These are phyloP conservation scores for Symphodus melops DNA, from an alignment of 2,113 vertebrate genomes.

Conservation along the genomic window DNA sequence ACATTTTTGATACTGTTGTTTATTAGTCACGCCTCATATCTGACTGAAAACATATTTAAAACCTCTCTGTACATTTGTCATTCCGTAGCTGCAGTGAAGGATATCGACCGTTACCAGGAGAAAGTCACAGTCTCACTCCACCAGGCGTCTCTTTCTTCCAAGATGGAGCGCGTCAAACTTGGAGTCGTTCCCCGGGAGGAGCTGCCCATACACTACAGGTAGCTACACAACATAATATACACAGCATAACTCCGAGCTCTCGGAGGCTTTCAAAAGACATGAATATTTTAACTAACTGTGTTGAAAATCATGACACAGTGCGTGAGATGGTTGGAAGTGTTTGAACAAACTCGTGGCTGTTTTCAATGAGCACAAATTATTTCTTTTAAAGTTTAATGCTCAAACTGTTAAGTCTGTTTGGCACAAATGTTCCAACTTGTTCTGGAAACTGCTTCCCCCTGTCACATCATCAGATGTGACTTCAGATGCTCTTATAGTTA, in stretches of 20 bases:
- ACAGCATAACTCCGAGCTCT: not conserved
- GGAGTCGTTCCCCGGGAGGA: slow-evolving; percentile 93
- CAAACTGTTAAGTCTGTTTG: too few species aligned
- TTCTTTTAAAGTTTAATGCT: too few species aligned
- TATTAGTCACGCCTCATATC: not conserved
- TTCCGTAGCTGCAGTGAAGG: slow-evolving; percentile 91
- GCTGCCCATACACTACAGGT: slow-evolving; percentile 93
- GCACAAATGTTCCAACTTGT: too few species aligned
- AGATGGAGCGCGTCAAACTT: slow-evolving; percentile 86
- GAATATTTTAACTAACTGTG: too few species aligned
- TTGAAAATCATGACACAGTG: too few species aligned
- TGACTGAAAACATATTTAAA: not conserved
- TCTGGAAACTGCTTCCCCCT: too few species aligned
- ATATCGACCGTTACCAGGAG: slow-evolving; percentile 95
- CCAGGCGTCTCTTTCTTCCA: slow-evolving; percentile 85
- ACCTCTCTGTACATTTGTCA: not conserved
- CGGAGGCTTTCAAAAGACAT: not conserved
- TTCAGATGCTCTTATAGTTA: too few species aligned
- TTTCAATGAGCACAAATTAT: too few species aligned
- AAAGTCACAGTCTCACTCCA: slow-evolving; percentile 92
- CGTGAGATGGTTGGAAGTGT: too few species aligned
- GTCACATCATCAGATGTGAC: too few species aligned
- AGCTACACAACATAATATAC: slow-evolving; percentile 31
- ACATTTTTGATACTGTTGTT: not conserved
- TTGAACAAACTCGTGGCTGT: too few species aligned